A percentile compares a stretch with the other conserved stretches of the same genome.
Evolutionary conservation across 2,797 vertebrate genomes (phyloP).

Genomic region (Eospalax fontanierii): DNA sequence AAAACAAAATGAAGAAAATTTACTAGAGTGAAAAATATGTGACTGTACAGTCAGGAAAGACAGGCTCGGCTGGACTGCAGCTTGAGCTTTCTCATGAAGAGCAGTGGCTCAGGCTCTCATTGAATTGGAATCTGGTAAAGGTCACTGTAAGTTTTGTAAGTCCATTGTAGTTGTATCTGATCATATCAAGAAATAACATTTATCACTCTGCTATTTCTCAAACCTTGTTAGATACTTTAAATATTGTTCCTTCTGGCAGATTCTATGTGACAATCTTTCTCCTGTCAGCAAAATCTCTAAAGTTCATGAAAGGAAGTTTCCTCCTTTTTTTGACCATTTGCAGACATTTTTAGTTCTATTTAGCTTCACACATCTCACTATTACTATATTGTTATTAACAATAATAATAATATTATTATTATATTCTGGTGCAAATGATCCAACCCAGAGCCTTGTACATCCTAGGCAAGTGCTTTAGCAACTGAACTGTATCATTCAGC

Average conservation of each 20-base stretch:
- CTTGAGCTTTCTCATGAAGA: neutral
- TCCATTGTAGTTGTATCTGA: neutral
- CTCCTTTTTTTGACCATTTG: neutral
- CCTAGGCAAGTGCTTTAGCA: neutral
- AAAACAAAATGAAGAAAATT: neutral
- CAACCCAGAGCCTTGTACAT: neutral
- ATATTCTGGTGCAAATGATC: neutral
- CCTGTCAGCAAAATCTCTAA: neutral
- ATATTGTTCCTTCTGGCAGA: neutral
- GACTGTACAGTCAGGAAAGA: neutral
- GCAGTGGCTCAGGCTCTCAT: too few species aligned
- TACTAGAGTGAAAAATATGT: neutral
- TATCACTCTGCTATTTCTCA: neutral
- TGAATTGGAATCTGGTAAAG: neutral
- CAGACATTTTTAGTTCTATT: neutral
- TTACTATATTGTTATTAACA: too few species aligned
- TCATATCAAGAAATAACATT: neutral
- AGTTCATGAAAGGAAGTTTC: neutral
- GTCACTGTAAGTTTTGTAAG: neutral
- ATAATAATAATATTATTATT: neutral
- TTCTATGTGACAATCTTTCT: neutral
- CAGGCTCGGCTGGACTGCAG: too few species aligned
- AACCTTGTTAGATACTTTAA: neutral
- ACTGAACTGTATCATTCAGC: neutral
- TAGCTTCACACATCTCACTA: neutral